phyloP scores from a whole-genome alignment of 2,113 vertebrate species.

The Myotis yumanensis region DNA sequence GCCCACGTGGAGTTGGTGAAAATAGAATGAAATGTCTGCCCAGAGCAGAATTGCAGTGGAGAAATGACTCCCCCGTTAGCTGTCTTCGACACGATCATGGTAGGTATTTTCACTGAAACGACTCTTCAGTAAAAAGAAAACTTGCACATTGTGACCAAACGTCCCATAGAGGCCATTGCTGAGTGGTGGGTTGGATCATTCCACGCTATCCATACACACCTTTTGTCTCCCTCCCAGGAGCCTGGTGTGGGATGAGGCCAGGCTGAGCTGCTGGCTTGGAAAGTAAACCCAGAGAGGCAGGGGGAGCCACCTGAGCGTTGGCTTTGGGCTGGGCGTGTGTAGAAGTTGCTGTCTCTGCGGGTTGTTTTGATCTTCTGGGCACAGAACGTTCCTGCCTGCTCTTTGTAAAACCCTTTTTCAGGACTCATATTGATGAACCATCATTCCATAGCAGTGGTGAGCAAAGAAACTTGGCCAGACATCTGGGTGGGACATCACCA shows the following conservation, averaged over 20 bases:
- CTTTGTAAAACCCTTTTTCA: slow-evolving; percentile 7
- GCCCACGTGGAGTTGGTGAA: background rate
- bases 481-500: background rate
- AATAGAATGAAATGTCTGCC: background rate
- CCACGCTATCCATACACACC: background rate
- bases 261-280: background rate
- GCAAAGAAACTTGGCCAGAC: background rate
- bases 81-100: background rate
- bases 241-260: background rate
- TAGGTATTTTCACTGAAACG: background rate
- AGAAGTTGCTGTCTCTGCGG: background rate
- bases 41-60: background rate
- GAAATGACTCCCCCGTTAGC: background rate
- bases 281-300: background rate
- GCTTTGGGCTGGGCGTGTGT: background rate
- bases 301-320: background rate
- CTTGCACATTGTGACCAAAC: background rate
- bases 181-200: background rate
- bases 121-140: background rate
- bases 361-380: background rate
- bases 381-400: background rate
- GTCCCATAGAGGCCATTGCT: background rate
- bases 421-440: background rate
- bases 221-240: background rate
- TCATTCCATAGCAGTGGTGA: background rate